These are phyloP conservation scores for Eciton burchellii DNA, from an alignment of 1,140 invertebrate genomes.

Conservation along the genomic window DNA sequence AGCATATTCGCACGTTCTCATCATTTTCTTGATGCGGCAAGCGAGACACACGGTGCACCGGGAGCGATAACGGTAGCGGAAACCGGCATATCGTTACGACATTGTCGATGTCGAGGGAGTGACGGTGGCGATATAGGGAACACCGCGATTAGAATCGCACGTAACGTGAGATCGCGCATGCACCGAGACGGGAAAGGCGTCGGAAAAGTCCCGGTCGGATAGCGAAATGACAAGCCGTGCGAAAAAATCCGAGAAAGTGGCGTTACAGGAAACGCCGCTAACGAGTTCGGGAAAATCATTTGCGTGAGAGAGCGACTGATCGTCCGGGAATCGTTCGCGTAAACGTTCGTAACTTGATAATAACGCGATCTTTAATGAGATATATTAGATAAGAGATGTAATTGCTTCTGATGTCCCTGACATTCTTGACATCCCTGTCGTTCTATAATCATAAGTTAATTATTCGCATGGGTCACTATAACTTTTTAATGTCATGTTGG, in stretches of 20 bases:
- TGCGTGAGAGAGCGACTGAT: constrained; percentile 17
- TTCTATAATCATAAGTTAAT: too few relatives aligned
- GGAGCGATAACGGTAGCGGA: not conserved
- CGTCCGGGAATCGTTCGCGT: not conserved
- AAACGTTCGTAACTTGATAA: not conserved
- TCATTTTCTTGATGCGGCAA: not conserved
- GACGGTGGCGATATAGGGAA: not conserved
- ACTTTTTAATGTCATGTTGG: not conserved
- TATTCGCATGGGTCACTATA: too few relatives aligned
- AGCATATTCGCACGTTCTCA: not conserved
- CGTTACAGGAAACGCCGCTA: constrained; percentile 46
- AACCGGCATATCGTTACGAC: not conserved
- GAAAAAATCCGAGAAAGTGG: constrained; percentile 45
- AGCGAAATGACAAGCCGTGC: not conserved
- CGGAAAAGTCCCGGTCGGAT: constrained; percentile 15
- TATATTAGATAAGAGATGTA: not conserved
- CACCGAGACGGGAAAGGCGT: too few relatives aligned
- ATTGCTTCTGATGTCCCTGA: not conserved
- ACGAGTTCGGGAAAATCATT: constrained; percentile 31
- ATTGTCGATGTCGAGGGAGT: not conserved
- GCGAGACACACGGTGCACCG: not conserved
- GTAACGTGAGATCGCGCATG: not conserved
- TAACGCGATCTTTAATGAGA: not conserved
- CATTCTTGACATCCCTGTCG: too few relatives aligned
- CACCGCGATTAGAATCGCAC: not conserved